These are phyloP conservation scores for Erebia aethiops DNA, from an alignment of 2,888 invertebrate genomes.

Conservation along the genomic window DNA sequence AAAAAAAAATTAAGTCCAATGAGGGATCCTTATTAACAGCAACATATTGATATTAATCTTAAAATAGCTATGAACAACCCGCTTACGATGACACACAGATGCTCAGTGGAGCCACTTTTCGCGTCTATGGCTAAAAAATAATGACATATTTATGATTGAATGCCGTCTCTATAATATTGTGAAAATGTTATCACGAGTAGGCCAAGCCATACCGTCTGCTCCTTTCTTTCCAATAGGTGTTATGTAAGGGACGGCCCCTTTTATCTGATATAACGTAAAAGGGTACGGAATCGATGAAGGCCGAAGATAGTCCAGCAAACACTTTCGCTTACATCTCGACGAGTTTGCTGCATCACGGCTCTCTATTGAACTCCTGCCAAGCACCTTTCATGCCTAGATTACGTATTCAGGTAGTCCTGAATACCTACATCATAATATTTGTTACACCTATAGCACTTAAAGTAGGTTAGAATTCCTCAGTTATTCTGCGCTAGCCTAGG, in stretches of 20 bases:
- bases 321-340: conserved; percentile 15
- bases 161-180: not conserved
- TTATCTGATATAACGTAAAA: conserved; percentile 17
- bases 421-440: conserved; percentile 15
- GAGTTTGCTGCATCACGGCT: conserved; percentile 8
- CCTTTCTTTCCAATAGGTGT: not conserved
- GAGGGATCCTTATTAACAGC: no score
- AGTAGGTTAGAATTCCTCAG: not conserved
- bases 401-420: not conserved
- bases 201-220: not conserved
- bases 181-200: not conserved
- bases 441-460: not conserved
- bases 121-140: no score
- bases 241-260: conserved; percentile 9
- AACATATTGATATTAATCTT: no score
- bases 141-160: not conserved
- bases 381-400: conserved; percentile 1
- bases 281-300: conserved; percentile 20
- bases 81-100: no score
- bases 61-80: no score
- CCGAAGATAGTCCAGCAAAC: conserved; percentile 15
- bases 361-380: conserved; percentile 12
- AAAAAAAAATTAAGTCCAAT: no score
- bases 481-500: not conserved
- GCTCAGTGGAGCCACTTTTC: no score